Evolutionary conservation across 1,140 invertebrate species (phyloP).

Genomic region (Drosophila watanabei): DNA sequence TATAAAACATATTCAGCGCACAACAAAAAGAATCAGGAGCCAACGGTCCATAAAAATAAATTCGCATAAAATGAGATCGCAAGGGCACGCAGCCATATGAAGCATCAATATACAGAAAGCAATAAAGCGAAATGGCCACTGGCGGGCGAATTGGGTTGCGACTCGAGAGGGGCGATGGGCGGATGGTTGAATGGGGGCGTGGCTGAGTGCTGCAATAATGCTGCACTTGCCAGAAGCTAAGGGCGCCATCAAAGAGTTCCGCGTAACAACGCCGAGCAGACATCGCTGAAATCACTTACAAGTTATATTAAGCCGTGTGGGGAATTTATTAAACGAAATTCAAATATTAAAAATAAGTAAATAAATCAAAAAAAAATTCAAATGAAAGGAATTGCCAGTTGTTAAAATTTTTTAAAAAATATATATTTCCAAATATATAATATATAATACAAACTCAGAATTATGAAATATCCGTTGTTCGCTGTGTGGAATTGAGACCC

Average conservation of each 20-base stretch:
- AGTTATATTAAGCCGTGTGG: not conserved
- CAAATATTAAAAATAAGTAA: not conserved
- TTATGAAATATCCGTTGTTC: conserved; percentile 1
- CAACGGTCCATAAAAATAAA: conserved; percentile 55
- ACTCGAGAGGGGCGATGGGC: not conserved
- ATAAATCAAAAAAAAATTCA: not conserved
- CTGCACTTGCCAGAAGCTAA: conserved; percentile 44
- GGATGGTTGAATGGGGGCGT: not conserved
- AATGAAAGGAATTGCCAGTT: not conserved
- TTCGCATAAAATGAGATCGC: conserved; percentile 49
- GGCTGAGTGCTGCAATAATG: conserved; percentile 47
- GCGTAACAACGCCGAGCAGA: conserved; percentile 8
- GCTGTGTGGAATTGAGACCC: conserved; percentile 1
- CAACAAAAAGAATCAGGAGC: conserved; percentile 38
- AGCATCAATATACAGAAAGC: conserved; percentile 56
- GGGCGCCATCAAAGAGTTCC: conserved; percentile 38
- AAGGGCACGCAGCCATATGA: conserved; percentile 43
- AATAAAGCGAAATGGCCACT: conserved; percentile 58
- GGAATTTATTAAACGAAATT: conserved; percentile 2
- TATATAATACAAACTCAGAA: not conserved
- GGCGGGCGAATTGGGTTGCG: not conserved
- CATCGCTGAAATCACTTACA: conserved; percentile 28
- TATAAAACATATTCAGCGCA: conserved; percentile 47
- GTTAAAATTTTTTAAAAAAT: not conserved
- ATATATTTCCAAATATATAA: no score